Evolutionary conservation across 2,797 vertebrate species (phyloP).

Genomic region (Aulostomus chinensis): DNA sequence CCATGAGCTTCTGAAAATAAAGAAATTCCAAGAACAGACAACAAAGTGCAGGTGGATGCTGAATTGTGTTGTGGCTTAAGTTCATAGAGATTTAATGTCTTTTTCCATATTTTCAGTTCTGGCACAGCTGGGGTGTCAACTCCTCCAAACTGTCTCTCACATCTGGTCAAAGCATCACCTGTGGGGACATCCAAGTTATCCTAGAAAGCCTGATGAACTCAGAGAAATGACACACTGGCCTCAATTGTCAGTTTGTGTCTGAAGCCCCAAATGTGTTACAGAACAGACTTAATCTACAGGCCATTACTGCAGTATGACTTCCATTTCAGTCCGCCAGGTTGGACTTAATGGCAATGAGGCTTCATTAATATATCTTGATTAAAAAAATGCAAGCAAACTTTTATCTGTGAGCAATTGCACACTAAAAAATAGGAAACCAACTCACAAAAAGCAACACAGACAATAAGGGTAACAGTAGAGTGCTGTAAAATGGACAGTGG

Average conservation of each 20-base stretch:
- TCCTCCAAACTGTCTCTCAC: conserved; percentile 13
- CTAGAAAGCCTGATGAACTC: conserved; percentile 45
- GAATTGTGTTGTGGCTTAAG: too few relatives aligned
- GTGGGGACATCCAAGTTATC: conserved; percentile 37
- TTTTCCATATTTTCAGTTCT: too few relatives aligned
- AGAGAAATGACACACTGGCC: conserved; percentile 61
- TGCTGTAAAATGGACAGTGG: conserved; percentile 32
- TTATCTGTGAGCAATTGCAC: conserved; percentile 25
- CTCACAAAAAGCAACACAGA: conserved; percentile 29
- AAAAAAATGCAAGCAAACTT: conserved; percentile 23
- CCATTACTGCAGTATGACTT: conserved; percentile 46
- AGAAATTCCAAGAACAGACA: too few relatives aligned
- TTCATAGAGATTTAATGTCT: too few relatives aligned
- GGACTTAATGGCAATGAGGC: conserved; percentile 11
- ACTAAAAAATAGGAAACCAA: conserved; percentile 23
- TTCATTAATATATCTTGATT: conserved; percentile 19
- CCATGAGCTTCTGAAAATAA: too few relatives aligned
- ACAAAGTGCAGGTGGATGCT: too few relatives aligned
- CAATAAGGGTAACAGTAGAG: conserved; percentile 36
- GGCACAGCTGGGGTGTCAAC: too few relatives aligned
- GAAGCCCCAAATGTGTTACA: conserved; percentile 45
- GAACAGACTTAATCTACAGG: conserved; percentile 33
- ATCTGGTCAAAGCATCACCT: conserved; percentile 26
- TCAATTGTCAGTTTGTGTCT: conserved; percentile 54
- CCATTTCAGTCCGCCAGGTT: conserved; percentile 25